phyloP scores from a whole-genome alignment of 1,140 invertebrate genomes.

The Trichonephila inaurata region DNA sequence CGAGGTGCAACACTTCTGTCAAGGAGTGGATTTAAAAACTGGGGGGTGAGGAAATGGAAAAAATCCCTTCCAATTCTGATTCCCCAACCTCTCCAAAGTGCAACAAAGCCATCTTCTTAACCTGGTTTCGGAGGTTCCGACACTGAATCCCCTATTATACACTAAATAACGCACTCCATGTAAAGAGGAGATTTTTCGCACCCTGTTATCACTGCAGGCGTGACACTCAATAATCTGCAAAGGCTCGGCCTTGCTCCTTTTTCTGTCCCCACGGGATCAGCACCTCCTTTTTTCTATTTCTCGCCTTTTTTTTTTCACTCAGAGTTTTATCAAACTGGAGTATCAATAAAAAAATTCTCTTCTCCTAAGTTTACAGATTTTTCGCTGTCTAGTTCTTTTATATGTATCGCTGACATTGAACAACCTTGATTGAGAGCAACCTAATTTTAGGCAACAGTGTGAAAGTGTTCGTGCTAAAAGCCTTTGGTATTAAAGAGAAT shows the following conservation, averaged over 20 bases:
- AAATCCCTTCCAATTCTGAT: constrained; percentile 17
- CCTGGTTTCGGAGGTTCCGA: constrained; percentile 40
- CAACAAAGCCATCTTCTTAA: constrained; percentile 58
- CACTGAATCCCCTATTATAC: constrained; percentile 52
- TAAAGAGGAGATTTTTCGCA: constrained; percentile 59
- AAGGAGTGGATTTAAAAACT: neutral
- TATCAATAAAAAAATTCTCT: constrained; percentile 24
- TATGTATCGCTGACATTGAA: constrained; percentile 37
- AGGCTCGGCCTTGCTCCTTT: constrained; percentile 6
- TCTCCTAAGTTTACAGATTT: constrained; percentile 10
- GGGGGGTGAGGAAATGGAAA: neutral
- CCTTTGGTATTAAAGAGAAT: too few species aligned
- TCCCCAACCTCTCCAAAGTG: neutral
- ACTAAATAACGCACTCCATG: constrained; percentile 24
- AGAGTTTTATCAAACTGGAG: constrained; percentile 18
- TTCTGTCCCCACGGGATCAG: neutral
- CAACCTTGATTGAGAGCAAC: constrained; percentile 43
- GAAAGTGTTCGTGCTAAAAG: too few species aligned
- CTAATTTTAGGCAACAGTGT: constrained; percentile 2
- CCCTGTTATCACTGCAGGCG: constrained; percentile 51
- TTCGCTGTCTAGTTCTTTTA: neutral
- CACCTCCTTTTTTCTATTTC: too few species aligned
- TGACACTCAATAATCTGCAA: neutral
- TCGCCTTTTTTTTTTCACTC: neutral
- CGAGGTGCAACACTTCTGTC: too few species aligned